Percentiles rank a stretch among this genome's conserved stretches.
phyloP scores from a whole-genome alignment of 2,113 vertebrate genomes.

The Eupsittula cactorum region DNA sequence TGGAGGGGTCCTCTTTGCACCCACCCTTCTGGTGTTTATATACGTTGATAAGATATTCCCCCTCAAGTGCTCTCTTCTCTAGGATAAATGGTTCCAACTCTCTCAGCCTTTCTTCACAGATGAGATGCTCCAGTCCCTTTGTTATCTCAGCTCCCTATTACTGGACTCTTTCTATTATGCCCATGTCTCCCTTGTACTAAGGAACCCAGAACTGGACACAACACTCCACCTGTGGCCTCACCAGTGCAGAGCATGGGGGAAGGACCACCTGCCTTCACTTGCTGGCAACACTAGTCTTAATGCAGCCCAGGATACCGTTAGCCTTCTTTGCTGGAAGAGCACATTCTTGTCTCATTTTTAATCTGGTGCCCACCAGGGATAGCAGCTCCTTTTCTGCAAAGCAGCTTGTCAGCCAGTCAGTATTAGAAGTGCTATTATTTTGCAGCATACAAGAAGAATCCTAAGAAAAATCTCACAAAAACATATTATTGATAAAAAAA shows the following conservation, averaged over 20 bases:
- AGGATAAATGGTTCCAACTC: not conserved
- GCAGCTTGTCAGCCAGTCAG: not conserved
- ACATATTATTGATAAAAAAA: not conserved
- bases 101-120: not conserved
- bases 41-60: not conserved
- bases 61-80: not conserved
- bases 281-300: not conserved
- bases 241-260: not conserved
- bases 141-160: not conserved
- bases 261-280: not conserved
- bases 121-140: not conserved
- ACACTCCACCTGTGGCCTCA: not conserved
- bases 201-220: not conserved
- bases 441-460: not conserved
- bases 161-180: not conserved
- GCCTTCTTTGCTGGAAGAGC: not conserved
- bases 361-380: not conserved
- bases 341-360: not conserved
- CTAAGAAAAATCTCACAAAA: not conserved
- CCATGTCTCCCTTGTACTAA: not conserved
- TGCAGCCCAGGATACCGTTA: not conserved
- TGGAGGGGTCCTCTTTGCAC: not conserved
- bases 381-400: not conserved
- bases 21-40: not conserved
- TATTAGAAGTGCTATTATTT: not conserved